These are phyloP conservation scores for Mus caroli DNA, from an alignment of 2,797 vertebrate species.

Conservation along the genomic window DNA sequence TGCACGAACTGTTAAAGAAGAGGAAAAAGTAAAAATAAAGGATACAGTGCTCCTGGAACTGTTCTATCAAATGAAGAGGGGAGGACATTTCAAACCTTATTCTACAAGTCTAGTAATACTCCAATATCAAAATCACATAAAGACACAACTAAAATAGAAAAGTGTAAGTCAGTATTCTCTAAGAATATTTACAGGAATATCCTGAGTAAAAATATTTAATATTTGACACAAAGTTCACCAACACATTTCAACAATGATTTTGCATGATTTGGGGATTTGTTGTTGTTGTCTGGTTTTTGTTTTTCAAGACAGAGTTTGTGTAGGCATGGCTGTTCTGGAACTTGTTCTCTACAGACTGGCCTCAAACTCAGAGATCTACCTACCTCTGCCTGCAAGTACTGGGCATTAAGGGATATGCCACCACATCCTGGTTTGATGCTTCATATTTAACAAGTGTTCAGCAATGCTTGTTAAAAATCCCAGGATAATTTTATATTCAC, in stretches of 20 bases:
- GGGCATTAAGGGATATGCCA: background rate
- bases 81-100: background rate
- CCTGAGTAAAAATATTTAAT: background rate
- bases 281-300: background rate
- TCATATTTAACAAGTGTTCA: background rate
- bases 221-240: background rate
- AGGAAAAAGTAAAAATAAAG: background rate
- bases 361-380: too few species aligned
- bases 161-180: background rate
- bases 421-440: too few species aligned
- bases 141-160: background rate
- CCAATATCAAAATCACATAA: background rate
- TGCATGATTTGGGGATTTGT: background rate
- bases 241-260: background rate
- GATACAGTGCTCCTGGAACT: background rate
- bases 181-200: background rate
- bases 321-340: too few species aligned
- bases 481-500: background rate
- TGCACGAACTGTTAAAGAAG: background rate
- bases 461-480: background rate
- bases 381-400: too few species aligned
- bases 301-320: background rate
- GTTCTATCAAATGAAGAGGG: background rate
- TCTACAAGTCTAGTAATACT: background rate
- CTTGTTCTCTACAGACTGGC: too few species aligned